phyloP scores from a whole-genome alignment of 1,140 invertebrate genomes.

The Bombus waltoni region DNA sequence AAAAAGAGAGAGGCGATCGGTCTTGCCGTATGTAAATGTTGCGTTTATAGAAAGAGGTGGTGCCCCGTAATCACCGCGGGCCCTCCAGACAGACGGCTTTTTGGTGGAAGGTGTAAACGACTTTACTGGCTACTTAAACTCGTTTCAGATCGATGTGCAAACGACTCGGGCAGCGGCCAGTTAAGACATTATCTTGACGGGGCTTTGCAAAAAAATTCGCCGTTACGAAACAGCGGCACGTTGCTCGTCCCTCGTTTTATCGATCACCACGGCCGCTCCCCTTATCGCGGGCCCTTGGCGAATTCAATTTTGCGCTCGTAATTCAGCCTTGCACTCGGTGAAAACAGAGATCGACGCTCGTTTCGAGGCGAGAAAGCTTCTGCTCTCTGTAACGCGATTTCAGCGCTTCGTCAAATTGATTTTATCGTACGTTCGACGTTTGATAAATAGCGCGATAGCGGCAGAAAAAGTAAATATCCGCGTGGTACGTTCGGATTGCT shows the following conservation, averaged over 20 bases:
- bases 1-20: slow-evolving; percentile 17
- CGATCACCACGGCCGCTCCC: background rate
- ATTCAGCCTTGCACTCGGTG: background rate
- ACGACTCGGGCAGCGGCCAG: slow-evolving; percentile 53
- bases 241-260: slow-evolving; percentile 6
- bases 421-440: no score
- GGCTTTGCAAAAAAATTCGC: slow-evolving; percentile 56
- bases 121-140: slow-evolving; percentile 62
- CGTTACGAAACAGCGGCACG: slow-evolving; percentile 55
- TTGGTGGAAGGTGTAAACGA: slow-evolving; percentile 65
- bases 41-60: slow-evolving; percentile 28
- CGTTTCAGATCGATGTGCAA: slow-evolving; percentile 67
- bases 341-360: background rate
- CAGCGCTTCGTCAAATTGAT: no score
- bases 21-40: slow-evolving; percentile 60
- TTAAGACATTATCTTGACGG: slow-evolving; percentile 70
- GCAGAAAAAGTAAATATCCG: no score
- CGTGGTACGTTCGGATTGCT: no score
- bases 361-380: no score
- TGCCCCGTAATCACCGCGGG: slow-evolving; percentile 38
- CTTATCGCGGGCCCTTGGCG: slow-evolving; percentile 50
- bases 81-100: slow-evolving; percentile 50
- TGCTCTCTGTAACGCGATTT: no score
- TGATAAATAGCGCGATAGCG: no score
- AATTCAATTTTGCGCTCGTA: slow-evolving; percentile 53